phyloP scores from a whole-genome alignment of 2,888 invertebrate species.

The Stegana nigrithorax region DNA sequence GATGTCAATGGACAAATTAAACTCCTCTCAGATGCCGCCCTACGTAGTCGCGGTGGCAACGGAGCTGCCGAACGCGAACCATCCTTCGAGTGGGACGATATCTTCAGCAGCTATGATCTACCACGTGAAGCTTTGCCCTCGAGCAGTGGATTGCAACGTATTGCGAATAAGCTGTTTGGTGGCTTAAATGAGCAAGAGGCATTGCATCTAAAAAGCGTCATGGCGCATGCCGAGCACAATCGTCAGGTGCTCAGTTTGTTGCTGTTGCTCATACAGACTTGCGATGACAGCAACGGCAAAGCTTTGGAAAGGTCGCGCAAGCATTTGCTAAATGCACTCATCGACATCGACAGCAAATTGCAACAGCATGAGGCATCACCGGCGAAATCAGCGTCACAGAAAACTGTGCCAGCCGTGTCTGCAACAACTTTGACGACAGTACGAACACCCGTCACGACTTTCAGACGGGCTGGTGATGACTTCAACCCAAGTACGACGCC shows the following conservation, averaged over 20 bases:
- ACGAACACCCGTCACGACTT: conserved; percentile 55
- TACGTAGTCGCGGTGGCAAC: not conserved
- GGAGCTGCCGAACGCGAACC: not conserved
- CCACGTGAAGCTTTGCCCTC: conserved; percentile 71
- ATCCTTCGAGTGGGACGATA: conserved; percentile 65
- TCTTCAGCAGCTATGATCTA: conserved; percentile 70
- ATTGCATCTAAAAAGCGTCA: conserved; percentile 80
- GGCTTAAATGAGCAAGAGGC: conserved; percentile 81
- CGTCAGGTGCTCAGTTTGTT: conserved; percentile 80
- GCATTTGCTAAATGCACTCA: conserved; percentile 76
- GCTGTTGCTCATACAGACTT: conserved; percentile 81
- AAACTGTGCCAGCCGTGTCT: conserved; percentile 21
- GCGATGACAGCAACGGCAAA: conserved; percentile 78
- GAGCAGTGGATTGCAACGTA: conserved; percentile 75
- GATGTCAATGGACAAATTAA: conserved; percentile 51
- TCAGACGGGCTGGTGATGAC: conserved; percentile 64
- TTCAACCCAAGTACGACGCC: conserved; percentile 53
- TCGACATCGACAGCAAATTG: conserved; percentile 72
- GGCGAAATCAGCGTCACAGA: conserved; percentile 32
- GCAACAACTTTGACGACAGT: conserved; percentile 36
- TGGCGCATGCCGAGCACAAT: conserved; percentile 84
- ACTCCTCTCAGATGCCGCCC: conserved; percentile 2
- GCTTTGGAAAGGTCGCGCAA: conserved; percentile 79
- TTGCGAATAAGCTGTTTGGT: conserved; percentile 81
- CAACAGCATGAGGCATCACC: conserved; percentile 21